Conservation (phyloP, 1,140 invertebrate species). For the Eubasilissa regina region DNA sequence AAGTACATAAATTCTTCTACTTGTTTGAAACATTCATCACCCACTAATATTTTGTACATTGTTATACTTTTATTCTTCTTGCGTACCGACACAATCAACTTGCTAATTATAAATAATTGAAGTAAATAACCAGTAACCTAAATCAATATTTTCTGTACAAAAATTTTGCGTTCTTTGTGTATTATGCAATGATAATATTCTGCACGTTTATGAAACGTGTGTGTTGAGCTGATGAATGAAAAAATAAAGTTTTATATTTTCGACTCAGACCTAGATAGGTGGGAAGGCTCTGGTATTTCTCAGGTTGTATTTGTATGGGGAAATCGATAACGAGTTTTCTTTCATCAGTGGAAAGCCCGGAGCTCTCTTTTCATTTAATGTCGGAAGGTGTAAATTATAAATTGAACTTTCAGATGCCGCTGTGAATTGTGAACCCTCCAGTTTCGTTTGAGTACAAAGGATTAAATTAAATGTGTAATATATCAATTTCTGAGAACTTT, state of each 20-base stretch:
- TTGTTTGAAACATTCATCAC: no score
- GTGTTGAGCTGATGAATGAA: not conserved
- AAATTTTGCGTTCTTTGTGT: no score
- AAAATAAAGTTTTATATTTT: not conserved
- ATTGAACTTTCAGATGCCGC: not conserved
- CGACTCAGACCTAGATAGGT: not conserved
- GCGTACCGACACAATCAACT: not conserved
- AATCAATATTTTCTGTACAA: not conserved
- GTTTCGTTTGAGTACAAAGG: not conserved
- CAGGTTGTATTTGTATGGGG: not conserved
- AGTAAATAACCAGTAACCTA: not conserved
- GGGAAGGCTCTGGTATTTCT: not conserved
- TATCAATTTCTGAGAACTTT: not conserved
- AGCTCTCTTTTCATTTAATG: slow-evolving; percentile 3
- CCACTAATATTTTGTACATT: not conserved
- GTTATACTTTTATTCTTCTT: not conserved
- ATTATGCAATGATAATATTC: no score
- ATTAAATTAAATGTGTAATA: not conserved
- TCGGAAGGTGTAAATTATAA: slow-evolving; percentile 9
- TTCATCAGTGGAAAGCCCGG: not conserved
- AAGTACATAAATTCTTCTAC: no score
- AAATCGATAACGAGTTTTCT: not conserved
- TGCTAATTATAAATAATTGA: not conserved
- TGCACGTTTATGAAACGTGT: not conserved
- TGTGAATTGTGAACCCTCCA: not conserved